phyloP scores from a whole-genome alignment of 2,113 vertebrate species.

The Hirundichthys speculiger region DNA sequence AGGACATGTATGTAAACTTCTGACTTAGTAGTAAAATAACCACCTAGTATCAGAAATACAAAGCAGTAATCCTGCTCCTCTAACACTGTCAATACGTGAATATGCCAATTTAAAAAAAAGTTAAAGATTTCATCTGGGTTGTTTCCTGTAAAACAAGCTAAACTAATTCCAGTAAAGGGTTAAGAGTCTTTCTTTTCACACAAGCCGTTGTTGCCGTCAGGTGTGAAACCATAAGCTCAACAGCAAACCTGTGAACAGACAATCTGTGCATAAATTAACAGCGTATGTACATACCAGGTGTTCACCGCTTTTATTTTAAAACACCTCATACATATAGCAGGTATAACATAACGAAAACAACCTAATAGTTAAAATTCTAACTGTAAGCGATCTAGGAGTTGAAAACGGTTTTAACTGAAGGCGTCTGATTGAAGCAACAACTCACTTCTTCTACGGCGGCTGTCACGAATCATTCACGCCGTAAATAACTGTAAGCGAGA shows the following conservation, averaged over 20 bases:
- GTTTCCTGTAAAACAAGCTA: not conserved
- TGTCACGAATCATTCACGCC: constrained; percentile 28
- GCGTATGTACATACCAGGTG: not conserved
- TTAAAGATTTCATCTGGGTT: not conserved
- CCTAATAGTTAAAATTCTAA: not conserved
- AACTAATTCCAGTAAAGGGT: not conserved
- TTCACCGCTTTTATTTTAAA: constrained; percentile 6
- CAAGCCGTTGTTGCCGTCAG: not conserved
- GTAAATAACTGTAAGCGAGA: constrained; percentile 13
- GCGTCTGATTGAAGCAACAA: constrained; percentile 47
- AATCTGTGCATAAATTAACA: constrained; percentile 19
- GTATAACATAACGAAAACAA: not conserved
- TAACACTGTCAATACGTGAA: no score
- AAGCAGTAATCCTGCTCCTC: no score
- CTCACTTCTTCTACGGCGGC: constrained; percentile 18
- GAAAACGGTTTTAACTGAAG: no score
- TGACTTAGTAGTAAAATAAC: no score
- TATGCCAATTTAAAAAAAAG: not conserved
- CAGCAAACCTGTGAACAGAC: constrained; percentile 1
- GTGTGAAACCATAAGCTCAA: constrained; percentile 1
- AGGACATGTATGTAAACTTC: no score
- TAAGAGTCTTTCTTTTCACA: not conserved
- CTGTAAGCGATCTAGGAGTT: no score
- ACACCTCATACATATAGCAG: not conserved
- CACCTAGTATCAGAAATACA: no score